Conservation (phyloP, 2,797 vertebrate species). For the Holocentrus rufus region DNA sequence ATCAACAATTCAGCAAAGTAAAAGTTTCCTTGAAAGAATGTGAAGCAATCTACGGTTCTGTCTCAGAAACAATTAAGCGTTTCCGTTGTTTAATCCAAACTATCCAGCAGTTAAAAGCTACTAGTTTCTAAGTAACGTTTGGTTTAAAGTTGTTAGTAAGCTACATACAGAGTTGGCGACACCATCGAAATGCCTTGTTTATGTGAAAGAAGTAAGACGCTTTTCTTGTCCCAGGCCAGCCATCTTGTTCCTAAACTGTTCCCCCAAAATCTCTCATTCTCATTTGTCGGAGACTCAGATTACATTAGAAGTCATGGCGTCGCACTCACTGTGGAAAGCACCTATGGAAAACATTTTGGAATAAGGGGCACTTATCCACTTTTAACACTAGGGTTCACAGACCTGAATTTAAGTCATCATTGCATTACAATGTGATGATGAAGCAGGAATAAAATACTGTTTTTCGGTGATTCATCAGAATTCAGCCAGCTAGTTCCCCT, state of each 20-base stretch:
- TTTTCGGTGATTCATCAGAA: neutral
- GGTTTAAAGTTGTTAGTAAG: conserved; percentile 6
- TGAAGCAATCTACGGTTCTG: conserved; percentile 1
- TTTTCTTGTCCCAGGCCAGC: conserved; percentile 75
- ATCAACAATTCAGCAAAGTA: neutral
- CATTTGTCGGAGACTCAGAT: conserved; percentile 73
- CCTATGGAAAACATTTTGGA: conserved; percentile 52
- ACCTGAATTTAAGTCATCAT: too few species aligned
- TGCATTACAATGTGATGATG: neutral
- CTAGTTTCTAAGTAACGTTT: conserved; percentile 4
- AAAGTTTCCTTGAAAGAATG: conserved; percentile 26
- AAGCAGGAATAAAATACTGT: neutral
- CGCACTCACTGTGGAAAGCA: conserved; percentile 36
- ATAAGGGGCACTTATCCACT: too few species aligned
- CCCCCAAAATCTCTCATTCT: conserved; percentile 58
- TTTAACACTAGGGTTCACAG: too few species aligned
- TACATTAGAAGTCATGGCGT: conserved; percentile 76
- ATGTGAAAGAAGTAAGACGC: conserved; percentile 45
- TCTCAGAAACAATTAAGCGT: conserved; percentile 17
- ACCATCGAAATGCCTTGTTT: conserved; percentile 36
- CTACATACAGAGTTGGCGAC: neutral
- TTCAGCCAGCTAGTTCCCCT: neutral
- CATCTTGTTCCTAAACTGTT: conserved; percentile 83
- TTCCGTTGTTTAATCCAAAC: conserved; percentile 6
- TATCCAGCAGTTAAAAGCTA: neutral